A percentile compares a stretch with the other conserved stretches of the same genome.
phyloP scores from a whole-genome alignment of 2,888 invertebrate species.

The Hermodice carunculata region DNA sequence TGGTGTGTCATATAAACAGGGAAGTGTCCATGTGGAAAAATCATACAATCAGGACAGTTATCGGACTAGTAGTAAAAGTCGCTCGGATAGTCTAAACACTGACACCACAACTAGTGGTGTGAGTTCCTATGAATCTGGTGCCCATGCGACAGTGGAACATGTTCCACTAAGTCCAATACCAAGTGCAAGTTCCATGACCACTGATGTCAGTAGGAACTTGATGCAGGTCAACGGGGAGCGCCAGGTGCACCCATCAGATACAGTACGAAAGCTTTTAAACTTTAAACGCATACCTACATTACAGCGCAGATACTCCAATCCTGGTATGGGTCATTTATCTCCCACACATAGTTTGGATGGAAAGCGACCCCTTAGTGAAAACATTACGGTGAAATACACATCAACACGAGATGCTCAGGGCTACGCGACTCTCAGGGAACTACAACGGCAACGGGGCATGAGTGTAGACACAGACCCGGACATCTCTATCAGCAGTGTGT shows the following conservation, averaged over 20 bases:
- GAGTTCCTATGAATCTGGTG: conserved; percentile 82
- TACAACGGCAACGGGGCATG: conserved; percentile 61
- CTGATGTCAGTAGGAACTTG: background rate
- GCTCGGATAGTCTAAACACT: conserved; percentile 74
- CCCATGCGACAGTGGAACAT: conserved; percentile 30
- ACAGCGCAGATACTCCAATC: conserved; percentile 45
- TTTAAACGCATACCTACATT: conserved; percentile 62
- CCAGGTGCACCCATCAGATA: conserved; percentile 66
- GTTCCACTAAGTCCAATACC: conserved; percentile 86
- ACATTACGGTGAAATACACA: conserved; percentile 48
- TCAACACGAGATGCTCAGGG: conserved; percentile 66
- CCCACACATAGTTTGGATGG: conserved; percentile 3
- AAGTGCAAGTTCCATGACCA: conserved; percentile 76
- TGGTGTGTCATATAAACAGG: too few species aligned
- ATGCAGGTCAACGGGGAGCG: conserved; percentile 26
- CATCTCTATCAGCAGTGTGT: background rate
- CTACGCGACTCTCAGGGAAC: conserved; percentile 66
- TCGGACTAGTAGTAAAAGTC: conserved; percentile 71
- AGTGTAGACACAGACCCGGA: conserved; percentile 58
- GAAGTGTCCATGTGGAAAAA: too few species aligned
- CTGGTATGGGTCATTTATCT: conserved; percentile 28
- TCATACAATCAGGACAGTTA: too few species aligned
- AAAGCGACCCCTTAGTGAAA: conserved; percentile 15
- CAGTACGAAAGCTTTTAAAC: conserved; percentile 58
- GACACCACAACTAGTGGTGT: conserved; percentile 85